phyloP scores from a whole-genome alignment of 2,888 invertebrate genomes.

The Zygogramma bicolorata region DNA sequence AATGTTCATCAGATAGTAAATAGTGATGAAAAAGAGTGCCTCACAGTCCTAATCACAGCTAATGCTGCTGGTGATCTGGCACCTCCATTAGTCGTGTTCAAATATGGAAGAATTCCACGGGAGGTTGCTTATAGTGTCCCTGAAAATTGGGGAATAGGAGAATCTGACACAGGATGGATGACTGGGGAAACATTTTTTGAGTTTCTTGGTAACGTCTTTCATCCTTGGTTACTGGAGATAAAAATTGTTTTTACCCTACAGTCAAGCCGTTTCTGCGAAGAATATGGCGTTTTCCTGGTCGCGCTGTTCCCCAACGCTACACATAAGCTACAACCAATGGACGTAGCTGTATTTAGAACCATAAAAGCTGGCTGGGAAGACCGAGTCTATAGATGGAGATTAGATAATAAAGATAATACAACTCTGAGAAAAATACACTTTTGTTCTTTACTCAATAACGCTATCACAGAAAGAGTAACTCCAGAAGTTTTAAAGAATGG shows the following conservation, averaged over 20 bases:
- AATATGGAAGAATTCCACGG: slow-evolving; percentile 18
- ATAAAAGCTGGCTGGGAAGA: slow-evolving; percentile 30
- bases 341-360: slow-evolving; percentile 32
- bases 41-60: slow-evolving; percentile 54
- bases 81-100: slow-evolving; percentile 23
- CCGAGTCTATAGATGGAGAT: slow-evolving; percentile 1
- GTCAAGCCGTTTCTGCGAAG: slow-evolving; percentile 31
- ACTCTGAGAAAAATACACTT: neutral
- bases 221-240: slow-evolving; percentile 24
- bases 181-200: slow-evolving; percentile 33
- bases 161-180: slow-evolving; percentile 34
- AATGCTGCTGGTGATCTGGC: slow-evolving; percentile 45
- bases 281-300: slow-evolving; percentile 29
- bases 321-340: slow-evolving; percentile 14
- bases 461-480: neutral
- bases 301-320: slow-evolving; percentile 33
- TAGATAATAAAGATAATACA: neutral
- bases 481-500: neutral
- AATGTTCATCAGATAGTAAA: slow-evolving; percentile 32
- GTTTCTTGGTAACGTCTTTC: slow-evolving; percentile 31
- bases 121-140: slow-evolving; percentile 11
- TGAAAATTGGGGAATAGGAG: slow-evolving; percentile 23
- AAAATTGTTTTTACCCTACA: slow-evolving; percentile 26
- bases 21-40: slow-evolving; percentile 22
- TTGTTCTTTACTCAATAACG: neutral